These are phyloP conservation scores for Melanostigma gelatinosum DNA, from an alignment of 2,113 vertebrate genomes.

Conservation along the genomic window DNA sequence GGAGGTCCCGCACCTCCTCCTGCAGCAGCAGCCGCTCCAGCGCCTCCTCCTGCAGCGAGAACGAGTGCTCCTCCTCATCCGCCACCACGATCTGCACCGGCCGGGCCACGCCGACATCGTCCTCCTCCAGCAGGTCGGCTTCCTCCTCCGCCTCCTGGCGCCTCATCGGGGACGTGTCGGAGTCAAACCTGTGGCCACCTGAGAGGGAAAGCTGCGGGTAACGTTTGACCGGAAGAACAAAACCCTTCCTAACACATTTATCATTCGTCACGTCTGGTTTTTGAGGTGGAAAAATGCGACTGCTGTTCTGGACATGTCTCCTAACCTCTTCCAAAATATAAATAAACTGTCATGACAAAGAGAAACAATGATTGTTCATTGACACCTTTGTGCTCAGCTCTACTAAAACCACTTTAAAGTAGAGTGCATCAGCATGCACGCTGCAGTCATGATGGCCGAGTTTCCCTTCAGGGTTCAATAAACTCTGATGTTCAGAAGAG, in stretches of 20 bases:
- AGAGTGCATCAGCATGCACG: not conserved
- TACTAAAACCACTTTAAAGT: not conserved
- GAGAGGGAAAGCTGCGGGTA: not conserved
- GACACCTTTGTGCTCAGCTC: not conserved
- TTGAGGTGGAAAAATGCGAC: not conserved
- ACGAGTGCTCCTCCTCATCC: constrained; percentile 93
- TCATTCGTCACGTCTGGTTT: not conserved
- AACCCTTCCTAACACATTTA: not conserved
- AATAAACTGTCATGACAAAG: not conserved
- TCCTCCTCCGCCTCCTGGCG: constrained; percentile 53
- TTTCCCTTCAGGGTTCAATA: not conserved
- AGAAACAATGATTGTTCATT: not conserved
- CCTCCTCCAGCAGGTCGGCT: constrained; percentile 75
- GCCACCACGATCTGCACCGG: constrained; percentile 94
- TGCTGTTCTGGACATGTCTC: not conserved
- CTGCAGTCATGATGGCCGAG: not conserved
- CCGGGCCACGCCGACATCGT: constrained; percentile 62
- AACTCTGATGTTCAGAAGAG: not conserved
- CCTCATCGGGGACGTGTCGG: constrained; percentile 19
- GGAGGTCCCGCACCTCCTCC: constrained; percentile 91
- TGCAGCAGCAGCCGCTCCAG: constrained; percentile 92
- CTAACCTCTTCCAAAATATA: not conserved
- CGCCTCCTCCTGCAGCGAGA: constrained; percentile 90
- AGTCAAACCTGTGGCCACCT: constrained; percentile 36
- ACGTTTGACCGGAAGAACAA: not conserved